phyloP scores from a whole-genome alignment of 2,113 vertebrate species.

The Hemicordylus capensis region DNA sequence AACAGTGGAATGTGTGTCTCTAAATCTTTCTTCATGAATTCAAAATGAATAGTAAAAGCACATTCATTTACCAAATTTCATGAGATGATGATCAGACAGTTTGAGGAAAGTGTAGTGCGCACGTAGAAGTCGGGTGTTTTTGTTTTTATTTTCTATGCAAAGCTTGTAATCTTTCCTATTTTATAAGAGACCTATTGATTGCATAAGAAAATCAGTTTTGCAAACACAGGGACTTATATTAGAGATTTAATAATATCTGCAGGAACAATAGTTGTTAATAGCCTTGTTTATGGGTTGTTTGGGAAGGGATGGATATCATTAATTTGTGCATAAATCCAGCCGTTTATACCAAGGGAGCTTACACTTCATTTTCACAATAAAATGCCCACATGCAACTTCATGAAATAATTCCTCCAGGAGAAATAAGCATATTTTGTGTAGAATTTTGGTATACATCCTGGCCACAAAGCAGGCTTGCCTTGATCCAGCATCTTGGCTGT shows the following conservation, averaged over 20 bases:
- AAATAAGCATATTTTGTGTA: background rate
- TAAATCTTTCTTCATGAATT: background rate
- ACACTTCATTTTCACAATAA: background rate
- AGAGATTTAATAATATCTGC: background rate
- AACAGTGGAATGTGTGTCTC: background rate
- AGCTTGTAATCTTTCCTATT: constrained; percentile 6
- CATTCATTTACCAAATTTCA: constrained; percentile 1
- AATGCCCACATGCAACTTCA: background rate
- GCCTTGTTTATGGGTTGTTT: background rate
- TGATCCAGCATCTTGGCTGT: too few relatives aligned
- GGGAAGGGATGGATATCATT: background rate
- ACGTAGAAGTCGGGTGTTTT: constrained; percentile 14
- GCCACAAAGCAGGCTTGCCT: too few relatives aligned
- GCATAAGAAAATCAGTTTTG: background rate
- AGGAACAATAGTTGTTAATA: background rate
- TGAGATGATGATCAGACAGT: background rate
- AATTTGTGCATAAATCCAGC: background rate
- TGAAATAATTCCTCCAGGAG: too few relatives aligned
- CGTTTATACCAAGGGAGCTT: background rate
- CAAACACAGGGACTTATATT: background rate
- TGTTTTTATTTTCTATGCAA: background rate
- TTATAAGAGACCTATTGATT: constrained; percentile 9
- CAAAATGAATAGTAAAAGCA: background rate
- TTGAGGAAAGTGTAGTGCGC: constrained; percentile 4
- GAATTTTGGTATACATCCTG: background rate